These are phyloP conservation scores for Tylochromis polylepis DNA, from an alignment of 2,113 vertebrate genomes.

Conservation along the genomic window DNA sequence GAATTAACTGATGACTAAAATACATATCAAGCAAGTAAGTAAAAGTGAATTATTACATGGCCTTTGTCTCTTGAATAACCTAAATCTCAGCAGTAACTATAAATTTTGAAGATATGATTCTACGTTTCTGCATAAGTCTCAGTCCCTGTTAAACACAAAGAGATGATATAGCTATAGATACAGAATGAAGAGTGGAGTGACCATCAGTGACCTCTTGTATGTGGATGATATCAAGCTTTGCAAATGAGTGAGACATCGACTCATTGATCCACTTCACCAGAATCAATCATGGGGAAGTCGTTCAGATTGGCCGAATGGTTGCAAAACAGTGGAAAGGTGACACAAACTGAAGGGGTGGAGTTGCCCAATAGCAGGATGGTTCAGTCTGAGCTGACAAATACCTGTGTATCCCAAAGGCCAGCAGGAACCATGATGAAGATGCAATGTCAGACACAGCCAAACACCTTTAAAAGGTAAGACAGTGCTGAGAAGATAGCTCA, in stretches of 20 bases:
- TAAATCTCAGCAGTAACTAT: not conserved
- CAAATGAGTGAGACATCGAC: not conserved
- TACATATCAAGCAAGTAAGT: not conserved
- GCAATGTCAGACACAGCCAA: not conserved
- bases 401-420: accelerated
- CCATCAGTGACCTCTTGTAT: not conserved
- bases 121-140: too few relatives aligned
- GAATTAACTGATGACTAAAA: not conserved
- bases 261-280: not conserved
- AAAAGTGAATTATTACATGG: not conserved
- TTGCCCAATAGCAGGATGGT: accelerated
- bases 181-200: too few relatives aligned
- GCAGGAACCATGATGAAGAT: not conserved
- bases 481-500: not conserved
- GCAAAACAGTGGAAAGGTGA: not conserved
- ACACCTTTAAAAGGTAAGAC: not conserved
- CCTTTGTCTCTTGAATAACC: not conserved
- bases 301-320: not conserved
- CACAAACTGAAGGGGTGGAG: not conserved
- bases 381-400: not conserved
- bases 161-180: too few relatives aligned
- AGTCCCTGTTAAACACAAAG: too few relatives aligned
- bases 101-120: too few relatives aligned
- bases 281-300: not conserved
- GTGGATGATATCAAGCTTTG: not conserved